Evolutionary conservation across 2,797 vertebrate genomes (phyloP).

Genomic region (Esox lucius): DNA sequence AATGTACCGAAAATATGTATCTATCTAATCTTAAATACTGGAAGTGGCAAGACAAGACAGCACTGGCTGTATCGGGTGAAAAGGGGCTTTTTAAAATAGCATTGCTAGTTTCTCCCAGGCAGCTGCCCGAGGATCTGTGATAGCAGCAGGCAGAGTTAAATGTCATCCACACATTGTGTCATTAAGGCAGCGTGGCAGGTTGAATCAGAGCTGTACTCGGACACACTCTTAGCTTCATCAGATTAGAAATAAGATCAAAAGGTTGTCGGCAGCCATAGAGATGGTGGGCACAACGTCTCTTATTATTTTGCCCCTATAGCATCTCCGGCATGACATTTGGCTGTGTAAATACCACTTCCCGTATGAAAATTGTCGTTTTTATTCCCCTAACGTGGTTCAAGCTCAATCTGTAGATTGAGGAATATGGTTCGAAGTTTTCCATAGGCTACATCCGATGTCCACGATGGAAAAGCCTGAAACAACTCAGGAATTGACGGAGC

Average conservation of each 20-base stretch:
- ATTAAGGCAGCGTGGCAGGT: slow-evolving; percentile 1
- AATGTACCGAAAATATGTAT: background rate
- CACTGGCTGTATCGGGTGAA: background rate
- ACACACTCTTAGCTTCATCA: slow-evolving; percentile 15
- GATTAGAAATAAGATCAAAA: slow-evolving; percentile 10
- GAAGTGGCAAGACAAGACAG: background rate
- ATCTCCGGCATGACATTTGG: slow-evolving; percentile 16
- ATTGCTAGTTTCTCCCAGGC: background rate
- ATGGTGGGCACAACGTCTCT: slow-evolving; percentile 5
- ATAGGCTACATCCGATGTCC: background rate
- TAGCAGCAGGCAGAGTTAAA: slow-evolving; percentile 9
- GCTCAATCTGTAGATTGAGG: slow-evolving; percentile 1
- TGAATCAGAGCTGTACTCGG: slow-evolving; percentile 14
- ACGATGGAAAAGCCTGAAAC: background rate
- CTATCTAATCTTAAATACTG: background rate
- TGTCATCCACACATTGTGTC: slow-evolving; percentile 11
- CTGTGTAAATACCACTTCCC: slow-evolving; percentile 24
- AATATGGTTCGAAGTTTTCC: background rate
- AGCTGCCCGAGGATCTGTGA: background rate
- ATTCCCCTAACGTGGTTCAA: background rate
- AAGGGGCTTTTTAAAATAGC: background rate
- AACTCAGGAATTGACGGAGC: background rate
- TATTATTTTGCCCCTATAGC: slow-evolving; percentile 1
- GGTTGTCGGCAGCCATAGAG: slow-evolving; percentile 10
- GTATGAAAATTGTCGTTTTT: background rate